These are phyloP conservation scores for Luscinia luscinia DNA, from an alignment of 2,797 vertebrate genomes.

Conservation along the genomic window DNA sequence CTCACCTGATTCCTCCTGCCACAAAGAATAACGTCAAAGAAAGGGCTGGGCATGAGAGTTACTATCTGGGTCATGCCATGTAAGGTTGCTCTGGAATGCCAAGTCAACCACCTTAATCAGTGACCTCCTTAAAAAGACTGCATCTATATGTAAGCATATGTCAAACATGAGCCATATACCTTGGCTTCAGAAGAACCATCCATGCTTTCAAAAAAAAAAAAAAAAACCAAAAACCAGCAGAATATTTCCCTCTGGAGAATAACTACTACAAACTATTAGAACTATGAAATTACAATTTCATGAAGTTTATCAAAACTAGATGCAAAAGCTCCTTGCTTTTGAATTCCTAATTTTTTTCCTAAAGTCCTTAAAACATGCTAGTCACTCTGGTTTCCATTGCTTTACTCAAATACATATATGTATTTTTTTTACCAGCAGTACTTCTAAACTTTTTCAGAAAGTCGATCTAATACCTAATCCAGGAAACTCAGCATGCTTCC, in stretches of 20 bases:
- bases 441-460: not conserved
- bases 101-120: not conserved
- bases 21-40: not conserved
- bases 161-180: not conserved
- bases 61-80: not conserved
- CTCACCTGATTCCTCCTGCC: constrained; percentile 11
- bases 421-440: not conserved
- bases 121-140: not conserved
- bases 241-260: not conserved
- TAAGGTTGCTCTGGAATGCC: not conserved
- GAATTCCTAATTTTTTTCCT: not conserved
- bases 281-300: not conserved
- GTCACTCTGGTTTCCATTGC: not conserved
- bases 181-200: not conserved
- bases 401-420: not conserved
- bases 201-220: not conserved
- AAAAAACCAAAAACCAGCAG: not conserved
- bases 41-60: not conserved
- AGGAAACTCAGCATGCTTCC: not conserved
- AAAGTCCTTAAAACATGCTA: not conserved
- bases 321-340: not conserved
- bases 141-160: not conserved
- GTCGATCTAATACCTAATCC: accelerated
- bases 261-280: not conserved
- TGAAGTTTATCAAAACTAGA: not conserved